Evolutionary conservation across 92 coral and sea anemone genomes (phyloP).

Genomic region (Bergia puertoricense): DNA sequence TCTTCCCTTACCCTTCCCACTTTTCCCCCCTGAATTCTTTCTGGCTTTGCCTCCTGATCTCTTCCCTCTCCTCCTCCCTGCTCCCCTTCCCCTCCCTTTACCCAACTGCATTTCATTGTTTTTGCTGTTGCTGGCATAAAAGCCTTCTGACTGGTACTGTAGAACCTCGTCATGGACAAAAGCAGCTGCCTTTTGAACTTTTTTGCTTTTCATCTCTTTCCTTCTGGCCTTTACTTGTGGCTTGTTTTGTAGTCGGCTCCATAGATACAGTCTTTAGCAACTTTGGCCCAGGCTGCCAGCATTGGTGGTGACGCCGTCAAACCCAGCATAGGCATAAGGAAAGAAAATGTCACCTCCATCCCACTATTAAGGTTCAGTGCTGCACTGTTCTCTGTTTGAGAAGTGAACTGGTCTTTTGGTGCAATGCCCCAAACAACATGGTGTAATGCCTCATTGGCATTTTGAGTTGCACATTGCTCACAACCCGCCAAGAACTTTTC

Average conservation of each 20-base stretch:
- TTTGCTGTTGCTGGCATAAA: too few species aligned
- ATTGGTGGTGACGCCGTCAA: conserved; percentile 37
- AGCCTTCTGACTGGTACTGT: too few species aligned
- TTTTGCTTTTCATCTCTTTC: too few species aligned
- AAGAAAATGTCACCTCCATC: conserved; percentile 33
- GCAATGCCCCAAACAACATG: conserved; percentile 69
- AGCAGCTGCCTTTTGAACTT: too few species aligned
- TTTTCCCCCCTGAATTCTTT: too few species aligned
- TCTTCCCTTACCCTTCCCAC: too few species aligned
- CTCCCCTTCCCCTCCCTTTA: too few species aligned
- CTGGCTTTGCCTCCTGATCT: too few species aligned
- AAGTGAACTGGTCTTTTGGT: conserved; percentile 60
- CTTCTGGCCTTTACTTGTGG: too few species aligned
- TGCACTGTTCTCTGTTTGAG: conserved; percentile 44
- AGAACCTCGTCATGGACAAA: too few species aligned
- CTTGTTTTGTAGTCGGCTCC: conserved; percentile 43
- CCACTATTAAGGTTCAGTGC: conserved; percentile 55
- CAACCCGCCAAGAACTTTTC: conserved; percentile 55
- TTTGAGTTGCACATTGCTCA: conserved; percentile 54
- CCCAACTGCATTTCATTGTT: too few species aligned
- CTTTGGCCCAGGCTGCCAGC: conserved; percentile 41
- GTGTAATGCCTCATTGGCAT: conserved; percentile 58
- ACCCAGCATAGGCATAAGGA: conserved; percentile 41
- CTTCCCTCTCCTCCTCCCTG: too few species aligned
- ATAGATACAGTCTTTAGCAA: conserved; percentile 34